Evolutionary conservation across 1,140 invertebrate species (phyloP), one percentile per base, ranked within the genome.

Genomic region (Manduca sexta): DNA sequence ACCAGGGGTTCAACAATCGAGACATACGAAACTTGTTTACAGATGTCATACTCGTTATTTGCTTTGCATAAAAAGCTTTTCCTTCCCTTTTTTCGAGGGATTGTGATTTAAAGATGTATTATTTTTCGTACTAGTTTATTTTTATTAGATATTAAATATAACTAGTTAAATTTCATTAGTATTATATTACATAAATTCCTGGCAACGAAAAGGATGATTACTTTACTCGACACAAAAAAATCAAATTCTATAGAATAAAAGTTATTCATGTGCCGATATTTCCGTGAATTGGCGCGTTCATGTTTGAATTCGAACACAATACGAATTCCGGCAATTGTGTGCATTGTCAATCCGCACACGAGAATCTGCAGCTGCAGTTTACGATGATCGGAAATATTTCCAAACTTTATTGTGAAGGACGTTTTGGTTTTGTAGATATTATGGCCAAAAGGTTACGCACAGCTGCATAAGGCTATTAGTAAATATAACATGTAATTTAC

Each of bases 1-100:
- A 56, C 38, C 55, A 55, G 39, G 51, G 56, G 55, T 58, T 59
- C 55, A 66, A 56, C 49, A 67, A 47, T 58, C 56, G 39, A 41
- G 58, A 49, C 61, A 62, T 53, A 49, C 42, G 44, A 42, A 41
- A 38, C 48, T 56, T 56, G 53, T 56, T 56, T 56, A 56, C 51
- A 26, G 21, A 26, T 26, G 21, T 26, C 21, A 26, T 26, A 8
- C 21, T 26, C 21, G 4, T 8, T 26, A 26, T 26, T 26, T 26
- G 8, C 4, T 26, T 26, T 26, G 21, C 21, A 26, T 26, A 26
- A 26, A 37, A 47, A 39, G 14, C 41, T 43, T 29, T 29, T 13
- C 17, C n/a, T n/a, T n/a, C n/a, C n/a, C n/a, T n/a, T n/a, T n/a
- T n/a, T n/a, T n/a, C n/a, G n/a, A n/a, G n/a, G n/a, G n/a, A n/a